Evolutionary conservation across 2,113 vertebrate genomes (phyloP), one percentile per base, ranked within the genome.

Genomic region (Sceloporus undulatus): DNA sequence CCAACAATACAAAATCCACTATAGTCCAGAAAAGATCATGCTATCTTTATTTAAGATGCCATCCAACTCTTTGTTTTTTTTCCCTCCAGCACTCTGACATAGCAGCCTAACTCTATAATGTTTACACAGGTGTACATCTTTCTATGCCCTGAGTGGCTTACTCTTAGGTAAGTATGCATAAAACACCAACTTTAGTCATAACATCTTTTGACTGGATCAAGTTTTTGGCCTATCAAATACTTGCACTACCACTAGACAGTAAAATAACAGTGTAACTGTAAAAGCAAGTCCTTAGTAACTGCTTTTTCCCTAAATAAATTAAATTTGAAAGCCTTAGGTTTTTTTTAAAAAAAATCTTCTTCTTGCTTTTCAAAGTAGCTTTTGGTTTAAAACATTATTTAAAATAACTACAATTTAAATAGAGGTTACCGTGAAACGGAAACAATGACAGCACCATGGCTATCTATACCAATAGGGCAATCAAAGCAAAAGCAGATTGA

Each of bases 401-500:
- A 81, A 91, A 93, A 89, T 21, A 2, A n/a, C 0, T 91, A 87
- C 75, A 82, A 4, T 86, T 92, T 92, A 85, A 85, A 92, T 91
- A 90, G 91, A 86, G 91, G 92, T 90, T 90, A 86, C 52, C 85
- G 25, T 23, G 83, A 76, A 92, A 89, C 91, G 90, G 86, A 86
- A 82, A 3, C 81, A 80, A 88, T 81, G 91, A 87, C 82, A 66
- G 52, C 85, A 82, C 87, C 9, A 29, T 75, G 87, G 91, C 86
- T 87, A 89, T 59, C 90, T 79, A 66, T 87, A 88, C 90, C 89
- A 84, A 73, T 59, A 91, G 90, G 90, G 82, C 89, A 90, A 92
- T 87, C 85, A 92, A 91, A 92, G 84, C 93, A 91, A 93, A 92
- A 70, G 87, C 88, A 90, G 91, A 91, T 86, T 87, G 91, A 93